Base-by-base conservation (phyloP, 37 sponge, comb jelly and placozoan genomes). In the Hormiphora californensis region DNA sequence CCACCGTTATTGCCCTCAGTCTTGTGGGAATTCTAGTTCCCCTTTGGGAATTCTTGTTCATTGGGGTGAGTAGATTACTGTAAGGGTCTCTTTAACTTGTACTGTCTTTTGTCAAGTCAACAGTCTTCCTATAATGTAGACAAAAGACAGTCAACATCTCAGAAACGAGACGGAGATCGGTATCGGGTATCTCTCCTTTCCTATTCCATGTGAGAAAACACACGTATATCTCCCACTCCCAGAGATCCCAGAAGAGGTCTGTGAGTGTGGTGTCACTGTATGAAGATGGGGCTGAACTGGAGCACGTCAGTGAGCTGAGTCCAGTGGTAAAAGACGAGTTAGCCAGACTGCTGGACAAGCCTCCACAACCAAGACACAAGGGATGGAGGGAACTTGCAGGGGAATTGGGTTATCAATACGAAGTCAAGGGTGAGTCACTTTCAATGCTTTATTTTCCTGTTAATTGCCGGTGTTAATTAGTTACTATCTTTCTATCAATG, bases 21-120 rank as follows among this genome's bases (percentile, higher is more conserved):
- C 81, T 73, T 8, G 81, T 73, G 81, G 81, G 81, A 15, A 73
- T 73, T 19, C 46, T 73, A 28, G 81, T 73, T 43, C 81, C 81
- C 44, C 38, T 73, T 22, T 73, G 81, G 81, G 81, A 73, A 30
- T 73, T 73, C 27, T 25, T 73, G 15, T 73, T 73, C 43, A 43
- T 43, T 43, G 43, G 81, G 81, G 81, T 73, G 25, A 73, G 81
- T n/a, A n/a, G n/a, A n/a, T n/a, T n/a, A n/a, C n/a, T n/a, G n/a
- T n/a, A n/a, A n/a, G n/a, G n/a, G n/a, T n/a, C n/a, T n/a, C n/a
- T n/a, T n/a, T n/a, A n/a, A n/a, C n/a, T n/a, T n/a, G n/a, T n/a
- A n/a, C n/a, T n/a, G n/a, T n/a, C n/a, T n/a, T n/a, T n/a, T n/a
- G n/a, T n/a, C n/a, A n/a, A n/a, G n/a, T n/a, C n/a, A n/a, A n/a